Base-by-base conservation (phyloP, 1,140 invertebrate genomes). In the Bombus difficillimus region DNA sequence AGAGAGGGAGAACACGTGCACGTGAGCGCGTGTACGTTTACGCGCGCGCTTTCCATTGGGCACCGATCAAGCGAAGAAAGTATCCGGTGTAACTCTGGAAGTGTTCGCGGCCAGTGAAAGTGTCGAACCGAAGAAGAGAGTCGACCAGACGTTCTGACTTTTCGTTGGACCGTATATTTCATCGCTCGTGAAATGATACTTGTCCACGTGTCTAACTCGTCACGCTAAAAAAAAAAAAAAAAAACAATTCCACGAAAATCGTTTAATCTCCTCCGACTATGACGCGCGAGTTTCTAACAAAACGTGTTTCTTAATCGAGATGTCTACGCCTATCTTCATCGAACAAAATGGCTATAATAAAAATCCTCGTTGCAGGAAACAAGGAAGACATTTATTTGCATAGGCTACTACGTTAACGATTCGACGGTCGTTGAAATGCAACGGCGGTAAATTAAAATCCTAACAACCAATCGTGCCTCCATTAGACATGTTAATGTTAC, bases 11-110 rank as follows among this genome's bases (percentile, higher is more conserved):
- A 77, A 86, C 76, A 64, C 84, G 83, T 80, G 79, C 53, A 83
- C 81, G 81, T 72, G 88, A 81, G 87, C 53, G 57, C 62, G 86
- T 80, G 75, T 59, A 64, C 81, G 69, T 39, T 76, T 80, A 79
- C 81, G 77, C 79, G 64, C 78, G 72, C 74, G 91, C 94, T 94
- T 95, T 94, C 94, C 94, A 94, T 93, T 91, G 92, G 88, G 88
- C 91, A 92, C 89, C 93, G 92, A 94, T 94, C 93, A 91, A 93
- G 86, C 92, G 93, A 95, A 95, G 94, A 95, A 95, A 95, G 94
- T 95, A 91, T 95, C 92, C 93, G 89, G 81, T 79, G 85, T 85
- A 72, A 90, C 85, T 92, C 82, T 77, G 89, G 87, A 82, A 92
- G 83, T 84, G 84, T 89, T 86, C 88, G 88, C 79, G 78, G 83